Evolutionary conservation across 2,113 vertebrate species (phyloP), one percentile per base, ranked within the genome.

Genomic region (Trochalopteron elliotii): DNA sequence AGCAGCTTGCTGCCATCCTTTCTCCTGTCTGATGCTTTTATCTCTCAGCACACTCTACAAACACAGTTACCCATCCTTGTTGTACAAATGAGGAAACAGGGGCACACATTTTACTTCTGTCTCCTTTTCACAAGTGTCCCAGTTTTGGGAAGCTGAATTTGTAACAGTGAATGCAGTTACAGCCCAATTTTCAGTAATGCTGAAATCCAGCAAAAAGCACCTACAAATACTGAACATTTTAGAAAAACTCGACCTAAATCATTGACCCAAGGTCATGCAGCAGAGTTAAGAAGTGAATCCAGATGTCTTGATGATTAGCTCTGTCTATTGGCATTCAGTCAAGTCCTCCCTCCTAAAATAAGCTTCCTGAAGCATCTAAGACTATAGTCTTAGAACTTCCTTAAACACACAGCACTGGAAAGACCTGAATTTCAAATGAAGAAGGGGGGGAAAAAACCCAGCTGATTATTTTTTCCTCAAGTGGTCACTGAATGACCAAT

Each of bases 221-320:
- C 44, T 86, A 87, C 72, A 93, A 86, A 57, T 31, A 75, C 45
- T 10, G 49, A 42, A 71, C 69, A 65, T 92, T 92, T 94, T 60
- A 72, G 89, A 84, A 96, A 94, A 71, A 59, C 53, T 70, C 20
- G 4, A 94, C 88, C 88, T 90, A 92, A 89, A 94, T 83, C 69
- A 53, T 35, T 84, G 90, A 94, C 90, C 82, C 69, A 95, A 78
- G 85, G 71, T 96, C 92, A 84, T 5, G 4, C 57, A 94, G 88
- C 67, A 92, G 72, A 96, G 28, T 82, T 96, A 94, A 97, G 93
- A 90, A 93, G 83, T 90, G 93, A 96, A 95, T 93, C 90, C 94
- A 95, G 93, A 96, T 96, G 92, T 94, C 94, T 65, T 5, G 19
- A 91, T 60, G 86, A 97, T 95, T 92, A 96, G 88, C 85, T 61